phyloP scores from a whole-genome alignment of 2,888 invertebrate species.

The Coremacera marginata region DNA sequence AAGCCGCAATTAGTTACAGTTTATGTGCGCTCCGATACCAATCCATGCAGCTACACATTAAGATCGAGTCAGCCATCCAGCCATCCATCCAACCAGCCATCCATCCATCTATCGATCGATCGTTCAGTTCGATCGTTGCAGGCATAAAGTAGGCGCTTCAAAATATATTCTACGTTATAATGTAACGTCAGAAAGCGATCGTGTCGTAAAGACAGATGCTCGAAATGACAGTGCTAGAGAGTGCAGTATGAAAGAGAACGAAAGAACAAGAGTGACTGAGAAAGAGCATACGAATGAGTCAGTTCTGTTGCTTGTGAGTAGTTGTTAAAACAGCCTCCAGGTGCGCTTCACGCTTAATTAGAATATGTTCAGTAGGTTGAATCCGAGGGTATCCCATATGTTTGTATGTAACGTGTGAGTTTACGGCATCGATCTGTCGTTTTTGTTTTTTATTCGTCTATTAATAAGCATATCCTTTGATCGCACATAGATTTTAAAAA shows the following conservation, averaged over 20 bases:
- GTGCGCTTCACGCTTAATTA: conserved; percentile 69
- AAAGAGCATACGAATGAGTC: conserved; percentile 31
- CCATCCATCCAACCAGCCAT: conserved; percentile 25
- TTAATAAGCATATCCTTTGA: conserved; percentile 24
- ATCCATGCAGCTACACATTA: conserved; percentile 38
- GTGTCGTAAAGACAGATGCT: too few species aligned
- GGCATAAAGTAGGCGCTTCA: conserved; percentile 31
- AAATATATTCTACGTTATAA: too few species aligned
- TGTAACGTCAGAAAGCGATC: too few species aligned
- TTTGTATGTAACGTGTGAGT: conserved; percentile 8
- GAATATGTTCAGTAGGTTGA: conserved; percentile 53
- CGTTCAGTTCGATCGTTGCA: conserved; percentile 15
- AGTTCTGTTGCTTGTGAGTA: conserved; percentile 51
- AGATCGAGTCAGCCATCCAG: conserved; percentile 32
- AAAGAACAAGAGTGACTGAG: neutral
- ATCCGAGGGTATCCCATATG: conserved; percentile 5
- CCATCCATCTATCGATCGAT: conserved; percentile 50
- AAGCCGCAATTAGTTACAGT: conserved; percentile 67
- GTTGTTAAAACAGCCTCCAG: conserved; percentile 64
- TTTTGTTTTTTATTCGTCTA: neutral
- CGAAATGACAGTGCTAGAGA: neutral
- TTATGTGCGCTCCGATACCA: conserved; percentile 42
- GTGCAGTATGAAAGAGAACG: neutral
- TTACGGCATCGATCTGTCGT: conserved; percentile 29
- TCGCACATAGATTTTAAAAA: neutral